Evolutionary conservation across 2,888 invertebrate genomes (phyloP).

Genomic region (Cryptus viduatorius): DNA sequence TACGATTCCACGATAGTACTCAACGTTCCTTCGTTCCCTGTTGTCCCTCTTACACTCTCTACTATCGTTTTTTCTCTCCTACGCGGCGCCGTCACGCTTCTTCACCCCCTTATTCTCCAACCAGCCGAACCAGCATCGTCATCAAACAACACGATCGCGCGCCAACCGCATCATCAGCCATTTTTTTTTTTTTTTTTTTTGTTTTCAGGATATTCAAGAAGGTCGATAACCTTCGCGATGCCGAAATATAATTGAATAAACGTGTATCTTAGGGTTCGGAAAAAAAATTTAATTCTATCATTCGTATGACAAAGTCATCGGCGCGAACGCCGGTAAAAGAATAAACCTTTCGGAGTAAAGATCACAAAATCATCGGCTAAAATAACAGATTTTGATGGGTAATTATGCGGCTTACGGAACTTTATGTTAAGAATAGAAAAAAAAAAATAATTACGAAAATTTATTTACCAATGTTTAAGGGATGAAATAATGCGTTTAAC

Average conservation of each 20-base stretch:
- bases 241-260: constrained; percentile 23
- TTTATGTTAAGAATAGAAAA: background rate
- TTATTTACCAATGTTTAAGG: no score
- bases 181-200: constrained; percentile 1
- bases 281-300: background rate
- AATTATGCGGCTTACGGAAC: background rate
- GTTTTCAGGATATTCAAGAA: constrained; percentile 50
- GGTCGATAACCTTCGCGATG: constrained; percentile 59
- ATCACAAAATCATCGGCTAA: background rate
- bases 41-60: background rate
- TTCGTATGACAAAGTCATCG: background rate
- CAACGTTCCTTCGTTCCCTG: constrained; percentile 49
- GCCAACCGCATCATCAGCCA: constrained; percentile 36
- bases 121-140: constrained; percentile 61
- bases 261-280: background rate
- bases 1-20: constrained; percentile 72
- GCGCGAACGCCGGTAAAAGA: background rate
- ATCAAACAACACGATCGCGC: constrained; percentile 44
- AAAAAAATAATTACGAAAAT: background rate
- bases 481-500: no score
- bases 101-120: constrained; percentile 41
- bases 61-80: constrained; percentile 17
- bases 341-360: background rate
- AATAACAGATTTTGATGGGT: background rate
- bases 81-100: constrained; percentile 54